phyloP scores from a whole-genome alignment of 2,113 vertebrate genomes.

The Nannobrachium achirus region DNA sequence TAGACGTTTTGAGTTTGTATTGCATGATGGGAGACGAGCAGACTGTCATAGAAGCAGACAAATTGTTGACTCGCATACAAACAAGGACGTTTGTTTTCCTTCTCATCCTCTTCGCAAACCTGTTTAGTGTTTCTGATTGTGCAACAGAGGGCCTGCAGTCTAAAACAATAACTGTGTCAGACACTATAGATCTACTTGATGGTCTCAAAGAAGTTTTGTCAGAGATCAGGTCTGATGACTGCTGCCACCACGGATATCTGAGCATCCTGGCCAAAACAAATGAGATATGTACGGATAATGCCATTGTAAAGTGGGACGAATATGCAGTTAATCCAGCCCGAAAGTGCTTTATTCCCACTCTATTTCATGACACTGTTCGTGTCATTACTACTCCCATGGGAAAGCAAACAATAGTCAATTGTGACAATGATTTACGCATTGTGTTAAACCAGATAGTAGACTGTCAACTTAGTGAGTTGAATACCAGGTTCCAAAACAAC shows the following conservation, averaged over 20 bases:
- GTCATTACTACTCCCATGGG: not conserved
- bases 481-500: constrained; percentile 24
- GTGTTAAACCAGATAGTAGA: constrained; percentile 18
- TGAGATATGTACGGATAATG: constrained; percentile 6
- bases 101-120: constrained; percentile 10
- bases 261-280: not conserved
- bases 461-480: constrained; percentile 21
- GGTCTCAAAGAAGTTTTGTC: constrained; percentile 15
- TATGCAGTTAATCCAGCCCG: not conserved
- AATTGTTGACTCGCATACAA: constrained; percentile 36
- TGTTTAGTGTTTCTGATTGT: not conserved
- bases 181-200: constrained; percentile 11
- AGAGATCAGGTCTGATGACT: not conserved
- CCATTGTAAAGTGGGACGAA: constrained; percentile 27
- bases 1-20: constrained; percentile 1
- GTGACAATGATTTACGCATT: constrained; percentile 1
- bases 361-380: not conserved
- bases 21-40: not conserved
- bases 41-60: constrained; percentile 9
- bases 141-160: constrained; percentile 16
- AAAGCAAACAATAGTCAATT: constrained; percentile 1
- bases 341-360: constrained; percentile 9
- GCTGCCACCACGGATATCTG: not conserved
- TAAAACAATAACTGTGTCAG: not conserved
- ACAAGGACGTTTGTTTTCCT: constrained; percentile 33